Conservation (phyloP, 2,888 invertebrate genomes). For the Cosmia trapezina region DNA sequence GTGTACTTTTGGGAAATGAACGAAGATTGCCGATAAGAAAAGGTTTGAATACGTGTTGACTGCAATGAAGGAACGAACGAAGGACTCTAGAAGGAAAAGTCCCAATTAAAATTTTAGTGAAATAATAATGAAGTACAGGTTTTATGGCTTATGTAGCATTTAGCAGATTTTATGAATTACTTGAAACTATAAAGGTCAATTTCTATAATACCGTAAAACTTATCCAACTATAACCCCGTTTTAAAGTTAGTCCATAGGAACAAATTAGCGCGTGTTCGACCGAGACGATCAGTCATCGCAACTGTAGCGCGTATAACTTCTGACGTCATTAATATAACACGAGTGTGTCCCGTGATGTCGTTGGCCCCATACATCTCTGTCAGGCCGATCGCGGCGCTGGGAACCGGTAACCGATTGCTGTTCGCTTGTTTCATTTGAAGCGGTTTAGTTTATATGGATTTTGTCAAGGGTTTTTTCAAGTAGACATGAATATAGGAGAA, state of each 20-base stretch:
- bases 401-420: slow-evolving; percentile 62
- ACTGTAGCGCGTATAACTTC: slow-evolving; percentile 59
- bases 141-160: too few relatives aligned
- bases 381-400: slow-evolving; percentile 40
- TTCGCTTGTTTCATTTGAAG: slow-evolving; percentile 53
- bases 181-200: not conserved
- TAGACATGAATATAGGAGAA: too few relatives aligned
- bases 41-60: slow-evolving; percentile 7
- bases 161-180: not conserved
- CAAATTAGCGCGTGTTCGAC: slow-evolving; percentile 45
- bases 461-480: not conserved
- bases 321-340: slow-evolving; percentile 69
- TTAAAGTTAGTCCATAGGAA: slow-evolving; percentile 39
- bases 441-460: slow-evolving; percentile 10
- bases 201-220: not conserved
- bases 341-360: slow-evolving; percentile 62
- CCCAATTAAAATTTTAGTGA: not conserved
- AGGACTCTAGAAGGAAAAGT: not conserved
- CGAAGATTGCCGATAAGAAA: slow-evolving; percentile 9
- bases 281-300: slow-evolving; percentile 58
- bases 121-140: not conserved
- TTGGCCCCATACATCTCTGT: slow-evolving; percentile 65
- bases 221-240: slow-evolving; percentile 15
- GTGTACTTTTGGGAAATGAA: slow-evolving; percentile 14
- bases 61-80: too few relatives aligned